Base-by-base conservation (phyloP, 1,140 invertebrate genomes). In the Chionoecetes opilio region DNA sequence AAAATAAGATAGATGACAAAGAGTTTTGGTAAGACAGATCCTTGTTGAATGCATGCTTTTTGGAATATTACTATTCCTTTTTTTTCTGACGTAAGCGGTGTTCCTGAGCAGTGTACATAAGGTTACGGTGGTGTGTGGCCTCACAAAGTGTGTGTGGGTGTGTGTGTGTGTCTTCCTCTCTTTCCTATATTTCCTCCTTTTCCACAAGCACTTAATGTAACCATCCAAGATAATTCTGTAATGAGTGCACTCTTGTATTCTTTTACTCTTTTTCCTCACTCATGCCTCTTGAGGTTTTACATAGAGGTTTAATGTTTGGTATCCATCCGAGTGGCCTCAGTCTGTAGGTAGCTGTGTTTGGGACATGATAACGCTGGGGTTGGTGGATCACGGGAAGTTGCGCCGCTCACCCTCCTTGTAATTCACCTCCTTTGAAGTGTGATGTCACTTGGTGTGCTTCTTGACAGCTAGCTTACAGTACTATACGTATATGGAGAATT, bases 221-320 rank as follows among this genome's bases (percentile, higher is more conserved):
- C 89, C 38, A 87, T 87, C 94, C 94, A 85, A 95, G 34, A 91
- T 92, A 38, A 95, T 91, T 82, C 94, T 95, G 94, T 95, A 95
- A 95, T 95, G 94, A 95, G 82, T 95, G 94, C 94, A 95, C 94
- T 38, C 85, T 95, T 95, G 88, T 91, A 82, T 91, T 95, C 82
- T 92, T 95, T 95, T 92, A 91, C 91, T 95, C 75, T 31, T 92
- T 91, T 92, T 92, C 82, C 86, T 92, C 90, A 92, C 94, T 92
- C 92, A 85, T 95, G 94, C 94, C 94, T 95, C 89, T 95, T 91
- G 89, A 95, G 89, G 94, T 95, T 95, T 95, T 92, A 75, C 34
- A 95, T 95, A 95, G 94, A 95, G 94, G 94, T 91, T 91, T 95
- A 95, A 95, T 95, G 94, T 95, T 95, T 95, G 89, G 91, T 86